Conservation (phyloP, 2,113 vertebrate species). For the Oncorhynchus tshawytscha region DNA sequence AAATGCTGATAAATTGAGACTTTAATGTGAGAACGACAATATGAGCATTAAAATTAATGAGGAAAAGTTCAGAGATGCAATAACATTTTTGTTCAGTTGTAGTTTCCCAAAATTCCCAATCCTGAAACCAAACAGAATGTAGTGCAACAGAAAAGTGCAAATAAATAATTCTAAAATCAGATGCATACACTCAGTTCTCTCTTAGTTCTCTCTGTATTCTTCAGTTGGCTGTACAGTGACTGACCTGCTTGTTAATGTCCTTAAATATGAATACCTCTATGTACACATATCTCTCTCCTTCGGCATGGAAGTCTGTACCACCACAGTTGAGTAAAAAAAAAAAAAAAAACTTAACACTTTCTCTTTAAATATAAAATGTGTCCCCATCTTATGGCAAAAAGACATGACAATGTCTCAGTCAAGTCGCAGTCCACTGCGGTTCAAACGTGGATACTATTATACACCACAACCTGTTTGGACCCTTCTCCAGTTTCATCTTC, state of each 20-base stretch:
- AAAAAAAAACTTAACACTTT: slow-evolving; percentile 6
- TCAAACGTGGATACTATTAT: slow-evolving; percentile 30
- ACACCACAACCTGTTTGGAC: slow-evolving; percentile 15
- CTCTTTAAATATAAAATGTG: slow-evolving; percentile 50
- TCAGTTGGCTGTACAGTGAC: slow-evolving; percentile 11
- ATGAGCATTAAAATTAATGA: slow-evolving; percentile 12
- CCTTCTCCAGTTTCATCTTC: slow-evolving; percentile 24
- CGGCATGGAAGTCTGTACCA: not conserved
- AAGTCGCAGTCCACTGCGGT: slow-evolving; percentile 49
- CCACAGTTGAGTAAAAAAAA: not conserved
- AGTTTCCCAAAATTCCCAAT: slow-evolving; percentile 42
- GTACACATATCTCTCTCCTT: slow-evolving; percentile 42
- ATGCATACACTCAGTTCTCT: slow-evolving; percentile 31
- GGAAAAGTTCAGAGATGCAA: slow-evolving; percentile 8
- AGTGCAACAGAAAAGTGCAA: slow-evolving; percentile 58
- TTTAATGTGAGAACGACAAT: slow-evolving; percentile 14
- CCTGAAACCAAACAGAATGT: slow-evolving; percentile 32
- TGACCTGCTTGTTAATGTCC: not conserved
- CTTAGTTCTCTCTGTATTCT: slow-evolving; percentile 23
- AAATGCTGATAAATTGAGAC: slow-evolving; percentile 8
- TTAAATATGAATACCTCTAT: slow-evolving; percentile 34
- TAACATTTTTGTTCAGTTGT: slow-evolving; percentile 48
- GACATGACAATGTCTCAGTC: slow-evolving; percentile 30
- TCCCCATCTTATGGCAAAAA: slow-evolving; percentile 29
- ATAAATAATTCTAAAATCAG: slow-evolving; percentile 47